A percentile compares a stretch with the other conserved stretches of the same genome.
Conservation (phyloP, 1,140 invertebrate genomes). For the Leguminivora glycinivorella region DNA sequence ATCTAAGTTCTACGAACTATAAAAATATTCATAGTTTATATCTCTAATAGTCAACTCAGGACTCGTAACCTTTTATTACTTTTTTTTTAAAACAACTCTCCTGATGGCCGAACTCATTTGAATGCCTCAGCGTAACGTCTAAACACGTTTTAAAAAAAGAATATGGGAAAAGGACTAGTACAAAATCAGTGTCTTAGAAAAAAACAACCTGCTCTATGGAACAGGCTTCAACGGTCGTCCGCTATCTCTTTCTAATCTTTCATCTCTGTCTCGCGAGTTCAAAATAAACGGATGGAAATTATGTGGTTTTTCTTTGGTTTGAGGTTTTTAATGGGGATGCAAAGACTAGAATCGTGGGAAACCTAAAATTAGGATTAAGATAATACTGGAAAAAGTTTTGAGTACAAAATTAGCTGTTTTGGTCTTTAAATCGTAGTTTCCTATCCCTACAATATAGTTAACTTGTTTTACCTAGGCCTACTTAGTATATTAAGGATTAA, state of each 20-base stretch:
- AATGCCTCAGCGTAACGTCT: conserved; percentile 11
- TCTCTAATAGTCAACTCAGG: too few relatives aligned
- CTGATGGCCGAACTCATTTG: neutral
- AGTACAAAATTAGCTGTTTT: too few relatives aligned
- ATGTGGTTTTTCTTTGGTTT: neutral
- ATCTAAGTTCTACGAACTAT: too few relatives aligned
- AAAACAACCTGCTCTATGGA: conserved; percentile 16
- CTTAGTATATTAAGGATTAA: too few relatives aligned
- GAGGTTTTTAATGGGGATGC: neutral
- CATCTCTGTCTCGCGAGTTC: conserved; percentile 1
- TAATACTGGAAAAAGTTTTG: too few relatives aligned
- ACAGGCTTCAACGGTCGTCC: conserved; percentile 13
- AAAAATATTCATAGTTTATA: neutral
- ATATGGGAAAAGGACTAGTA: conserved; percentile 16
- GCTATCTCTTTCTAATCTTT: conserved; percentile 8
- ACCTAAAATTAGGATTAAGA: neutral
- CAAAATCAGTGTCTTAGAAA: conserved; percentile 17
- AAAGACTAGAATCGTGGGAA: neutral
- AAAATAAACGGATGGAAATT: neutral
- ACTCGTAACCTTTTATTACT: neutral
- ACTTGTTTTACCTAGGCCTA: too few relatives aligned
- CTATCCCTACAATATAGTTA: too few relatives aligned
- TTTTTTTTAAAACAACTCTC: neutral
- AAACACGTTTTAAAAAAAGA: conserved; percentile 17
- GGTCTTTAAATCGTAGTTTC: too few relatives aligned